These are phyloP conservation scores for Phrynosoma blainvillii DNA, from an alignment of 2,113 vertebrate species.

Conservation along the genomic window DNA sequence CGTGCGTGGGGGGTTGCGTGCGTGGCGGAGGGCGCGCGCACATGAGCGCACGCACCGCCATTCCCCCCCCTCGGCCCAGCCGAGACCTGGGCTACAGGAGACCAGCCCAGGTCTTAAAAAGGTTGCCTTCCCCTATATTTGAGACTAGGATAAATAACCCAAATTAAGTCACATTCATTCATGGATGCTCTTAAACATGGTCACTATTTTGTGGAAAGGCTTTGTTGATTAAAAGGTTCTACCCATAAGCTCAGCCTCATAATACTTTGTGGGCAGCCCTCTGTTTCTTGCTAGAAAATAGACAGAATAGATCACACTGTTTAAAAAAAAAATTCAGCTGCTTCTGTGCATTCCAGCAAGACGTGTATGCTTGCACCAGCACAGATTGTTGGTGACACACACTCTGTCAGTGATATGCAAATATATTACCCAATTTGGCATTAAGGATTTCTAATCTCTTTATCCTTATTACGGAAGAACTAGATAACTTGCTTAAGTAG, in stretches of 20 bases:
- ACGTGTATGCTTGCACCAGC: conserved; percentile 1
- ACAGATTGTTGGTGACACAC: neutral
- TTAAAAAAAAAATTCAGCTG: neutral
- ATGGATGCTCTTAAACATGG: neutral
- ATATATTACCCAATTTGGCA: neutral
- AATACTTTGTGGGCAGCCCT: neutral
- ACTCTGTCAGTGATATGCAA: conserved; percentile 1
- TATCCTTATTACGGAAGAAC: neutral
- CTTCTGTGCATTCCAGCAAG: neutral
- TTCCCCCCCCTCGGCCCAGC: too few species aligned
- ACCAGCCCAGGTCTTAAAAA: too few species aligned
- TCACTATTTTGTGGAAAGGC: neutral
- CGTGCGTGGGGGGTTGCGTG: too few species aligned
- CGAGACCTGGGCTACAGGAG: too few species aligned
- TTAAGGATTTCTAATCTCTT: conserved; percentile 20
- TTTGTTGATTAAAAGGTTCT: neutral
- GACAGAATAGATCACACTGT: conserved; percentile 7
- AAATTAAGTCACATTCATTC: neutral
- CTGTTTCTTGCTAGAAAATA: neutral
- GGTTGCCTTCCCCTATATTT: too few species aligned
- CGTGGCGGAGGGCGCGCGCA: too few species aligned
- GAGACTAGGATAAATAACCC: neutral
- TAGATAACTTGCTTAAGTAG: conserved; percentile 13
- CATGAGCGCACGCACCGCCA: too few species aligned
- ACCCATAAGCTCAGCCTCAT: neutral